Conservation (phyloP, 1,140 invertebrate genomes). For the Pissodes strobi region DNA sequence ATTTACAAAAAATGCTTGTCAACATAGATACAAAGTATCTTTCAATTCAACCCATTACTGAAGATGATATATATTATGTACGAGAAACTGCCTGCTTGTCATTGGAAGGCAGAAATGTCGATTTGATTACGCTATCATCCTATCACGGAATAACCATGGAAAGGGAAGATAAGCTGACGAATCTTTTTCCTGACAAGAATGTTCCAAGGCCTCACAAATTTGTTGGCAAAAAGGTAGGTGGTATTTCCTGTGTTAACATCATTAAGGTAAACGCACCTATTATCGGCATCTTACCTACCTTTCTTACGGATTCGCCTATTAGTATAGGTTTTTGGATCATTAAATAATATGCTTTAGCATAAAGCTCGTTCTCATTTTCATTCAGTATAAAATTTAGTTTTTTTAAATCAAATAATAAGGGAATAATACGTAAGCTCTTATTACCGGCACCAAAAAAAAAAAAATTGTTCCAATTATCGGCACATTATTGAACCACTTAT, state of each 20-base stretch:
- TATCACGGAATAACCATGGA: slow-evolving; percentile 74
- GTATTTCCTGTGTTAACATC: not conserved
- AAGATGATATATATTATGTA: slow-evolving; percentile 83
- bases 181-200: slow-evolving; percentile 75
- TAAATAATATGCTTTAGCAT: too few relatives aligned
- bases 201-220: slow-evolving; percentile 73
- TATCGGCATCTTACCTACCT: too few relatives aligned
- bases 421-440: too few relatives aligned
- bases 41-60: slow-evolving; percentile 44
- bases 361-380: too few relatives aligned
- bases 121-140: slow-evolving; percentile 87
- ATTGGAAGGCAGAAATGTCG: slow-evolving; percentile 80
- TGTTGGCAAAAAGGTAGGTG: slow-evolving; percentile 69
- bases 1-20: slow-evolving; percentile 73
- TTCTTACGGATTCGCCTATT: too few relatives aligned
- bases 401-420: too few relatives aligned
- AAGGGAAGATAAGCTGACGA: slow-evolving; percentile 72
- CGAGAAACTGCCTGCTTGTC: slow-evolving; percentile 82
- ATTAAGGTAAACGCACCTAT: too few relatives aligned
- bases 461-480: too few relatives aligned
- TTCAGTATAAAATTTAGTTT: too few relatives aligned
- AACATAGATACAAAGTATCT: slow-evolving; percentile 67
- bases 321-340: too few relatives aligned
- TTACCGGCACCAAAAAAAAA: too few relatives aligned
- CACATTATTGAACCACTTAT: too few relatives aligned